phyloP scores from a whole-genome alignment of 2,888 invertebrate species.

The Alloscopus bannaensis region DNA sequence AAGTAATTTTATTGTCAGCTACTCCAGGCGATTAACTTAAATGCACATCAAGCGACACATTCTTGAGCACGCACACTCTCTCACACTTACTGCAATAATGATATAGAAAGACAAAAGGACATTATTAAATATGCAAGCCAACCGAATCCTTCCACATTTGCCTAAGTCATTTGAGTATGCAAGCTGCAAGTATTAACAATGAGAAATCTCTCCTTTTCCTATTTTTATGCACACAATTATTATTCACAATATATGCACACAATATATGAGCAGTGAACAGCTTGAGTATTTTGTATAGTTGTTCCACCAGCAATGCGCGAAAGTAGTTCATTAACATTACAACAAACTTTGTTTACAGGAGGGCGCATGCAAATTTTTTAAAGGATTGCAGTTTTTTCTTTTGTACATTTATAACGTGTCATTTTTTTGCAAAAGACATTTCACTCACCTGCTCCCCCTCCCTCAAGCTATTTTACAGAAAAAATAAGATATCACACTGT shows the following conservation, averaged over 20 bases:
- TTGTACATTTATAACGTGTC: neutral
- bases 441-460: neutral
- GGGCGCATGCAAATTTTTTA: neutral
- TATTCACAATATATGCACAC: neutral
- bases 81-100: neutral
- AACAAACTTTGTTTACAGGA: neutral
- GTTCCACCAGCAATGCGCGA: neutral
- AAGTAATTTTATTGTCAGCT: neutral
- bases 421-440: neutral
- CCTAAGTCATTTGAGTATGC: neutral
- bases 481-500: neutral
- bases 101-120: conserved; percentile 36
- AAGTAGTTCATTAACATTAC: neutral
- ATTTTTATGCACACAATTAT: neutral
- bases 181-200: neutral
- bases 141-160: conserved; percentile 35
- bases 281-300: neutral
- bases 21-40: neutral
- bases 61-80: neutral
- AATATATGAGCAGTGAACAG: neutral
- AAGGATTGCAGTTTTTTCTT: neutral
- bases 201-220: neutral
- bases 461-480: neutral
- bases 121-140: conserved; percentile 41
- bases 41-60: neutral